phyloP scores from a whole-genome alignment of 2,797 vertebrate species.

The Cetoscarus ocellatus region DNA sequence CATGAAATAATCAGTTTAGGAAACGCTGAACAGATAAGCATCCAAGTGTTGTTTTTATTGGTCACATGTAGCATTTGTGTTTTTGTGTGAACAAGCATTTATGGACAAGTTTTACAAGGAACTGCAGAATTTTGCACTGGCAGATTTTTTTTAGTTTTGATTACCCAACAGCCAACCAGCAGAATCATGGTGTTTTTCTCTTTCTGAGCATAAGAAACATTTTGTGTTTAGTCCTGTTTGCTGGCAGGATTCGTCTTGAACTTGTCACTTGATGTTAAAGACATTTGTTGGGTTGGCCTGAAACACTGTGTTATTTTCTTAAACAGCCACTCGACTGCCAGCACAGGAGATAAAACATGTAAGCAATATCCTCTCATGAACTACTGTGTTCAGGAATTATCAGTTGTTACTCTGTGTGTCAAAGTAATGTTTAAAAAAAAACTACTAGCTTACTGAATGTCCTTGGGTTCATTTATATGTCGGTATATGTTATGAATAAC shows the following conservation, averaged over 20 bases:
- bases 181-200: not conserved
- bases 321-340: not conserved
- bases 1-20: conserved; percentile 13
- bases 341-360: not conserved
- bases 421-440: too few species aligned
- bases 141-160: conserved; percentile 6
- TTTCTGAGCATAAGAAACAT: not conserved
- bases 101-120: conserved; percentile 9
- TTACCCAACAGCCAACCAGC: not conserved
- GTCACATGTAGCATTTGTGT: not conserved
- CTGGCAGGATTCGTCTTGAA: not conserved
- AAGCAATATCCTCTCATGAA: conserved; percentile 7
- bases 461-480: not conserved
- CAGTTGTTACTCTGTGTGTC: too few species aligned
- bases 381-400: not conserved
- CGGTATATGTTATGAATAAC: not conserved
- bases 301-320: not conserved
- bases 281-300: not conserved
- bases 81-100: not conserved
- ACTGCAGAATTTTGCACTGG: conserved; percentile 12
- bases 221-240: not conserved
- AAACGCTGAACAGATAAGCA: conserved; percentile 5
- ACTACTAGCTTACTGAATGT: too few species aligned
- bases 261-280: not conserved
- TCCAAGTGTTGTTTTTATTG: not conserved